Conservation (phyloP, 2,888 invertebrate species). For the Troides aeacus region DNA sequence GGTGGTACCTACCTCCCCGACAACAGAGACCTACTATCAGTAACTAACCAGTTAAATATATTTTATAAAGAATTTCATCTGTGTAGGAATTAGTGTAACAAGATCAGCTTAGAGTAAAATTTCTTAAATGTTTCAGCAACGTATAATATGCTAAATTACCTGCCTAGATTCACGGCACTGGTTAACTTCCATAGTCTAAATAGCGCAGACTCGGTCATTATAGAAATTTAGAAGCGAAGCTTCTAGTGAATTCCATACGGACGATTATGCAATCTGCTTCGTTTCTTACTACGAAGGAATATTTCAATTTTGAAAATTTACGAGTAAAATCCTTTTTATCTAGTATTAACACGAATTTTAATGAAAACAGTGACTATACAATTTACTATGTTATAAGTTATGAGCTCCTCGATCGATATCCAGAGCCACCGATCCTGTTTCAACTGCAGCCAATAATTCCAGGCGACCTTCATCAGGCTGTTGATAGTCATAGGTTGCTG, state of each 20-base stretch:
- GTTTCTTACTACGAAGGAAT: neutral
- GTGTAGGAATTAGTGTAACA: neutral
- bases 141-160: conserved; percentile 10
- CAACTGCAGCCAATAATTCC: too few relatives aligned
- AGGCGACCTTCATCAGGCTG: too few relatives aligned
- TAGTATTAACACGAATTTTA: too few relatives aligned
- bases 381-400: too few relatives aligned
- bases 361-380: too few relatives aligned
- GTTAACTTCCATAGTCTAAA: conserved; percentile 15
- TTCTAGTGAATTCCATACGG: neutral
- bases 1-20: too few relatives aligned
- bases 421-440: too few relatives aligned
- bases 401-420: too few relatives aligned
- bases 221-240: neutral
- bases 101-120: neutral
- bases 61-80: neutral
- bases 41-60: neutral
- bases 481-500: too few relatives aligned
- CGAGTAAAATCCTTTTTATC: too few relatives aligned
- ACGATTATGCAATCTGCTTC: neutral
- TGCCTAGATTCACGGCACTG: conserved; percentile 1
- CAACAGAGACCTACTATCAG: neutral
- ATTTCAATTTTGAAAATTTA: neutral
- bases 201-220: conserved; percentile 4
- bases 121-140: conserved; percentile 5